These are phyloP conservation scores for Pandion haliaetus DNA, from an alignment of 2,113 vertebrate genomes.

Conservation along the genomic window DNA sequence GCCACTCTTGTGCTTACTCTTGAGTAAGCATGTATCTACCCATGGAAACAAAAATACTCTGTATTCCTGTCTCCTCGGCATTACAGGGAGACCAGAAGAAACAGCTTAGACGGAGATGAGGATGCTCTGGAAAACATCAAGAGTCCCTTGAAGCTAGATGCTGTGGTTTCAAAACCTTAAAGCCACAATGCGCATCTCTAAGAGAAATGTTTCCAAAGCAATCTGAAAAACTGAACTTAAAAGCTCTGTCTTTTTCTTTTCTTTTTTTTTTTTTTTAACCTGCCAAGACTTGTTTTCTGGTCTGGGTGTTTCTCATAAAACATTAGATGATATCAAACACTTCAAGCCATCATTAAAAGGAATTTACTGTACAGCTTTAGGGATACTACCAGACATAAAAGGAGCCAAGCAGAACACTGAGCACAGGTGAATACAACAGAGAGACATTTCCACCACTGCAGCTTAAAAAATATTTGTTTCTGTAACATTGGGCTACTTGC, in stretches of 20 bases:
- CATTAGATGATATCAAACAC: conserved; percentile 12
- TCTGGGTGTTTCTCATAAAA: background rate
- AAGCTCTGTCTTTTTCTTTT: background rate
- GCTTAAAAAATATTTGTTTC: conserved; percentile 38
- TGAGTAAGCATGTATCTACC: background rate
- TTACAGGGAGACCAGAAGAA: background rate
- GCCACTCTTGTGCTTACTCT: too few species aligned
- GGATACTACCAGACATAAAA: background rate
- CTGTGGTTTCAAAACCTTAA: background rate
- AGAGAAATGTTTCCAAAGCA: background rate
- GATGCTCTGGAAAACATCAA: background rate
- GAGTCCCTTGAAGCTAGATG: background rate
- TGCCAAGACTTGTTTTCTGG: background rate
- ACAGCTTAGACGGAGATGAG: background rate
- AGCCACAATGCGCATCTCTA: background rate
- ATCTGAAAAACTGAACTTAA: background rate
- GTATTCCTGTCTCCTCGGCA: background rate
- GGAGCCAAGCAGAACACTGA: background rate
- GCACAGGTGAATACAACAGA: background rate
- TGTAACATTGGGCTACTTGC: background rate
- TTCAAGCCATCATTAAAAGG: conserved; percentile 27
- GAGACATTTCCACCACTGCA: background rate
- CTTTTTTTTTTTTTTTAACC: background rate
- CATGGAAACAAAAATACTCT: background rate
- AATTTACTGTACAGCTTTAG: conserved; percentile 31